phyloP scores from a whole-genome alignment of 2,797 vertebrate genomes.

The Potorous gilbertii region DNA sequence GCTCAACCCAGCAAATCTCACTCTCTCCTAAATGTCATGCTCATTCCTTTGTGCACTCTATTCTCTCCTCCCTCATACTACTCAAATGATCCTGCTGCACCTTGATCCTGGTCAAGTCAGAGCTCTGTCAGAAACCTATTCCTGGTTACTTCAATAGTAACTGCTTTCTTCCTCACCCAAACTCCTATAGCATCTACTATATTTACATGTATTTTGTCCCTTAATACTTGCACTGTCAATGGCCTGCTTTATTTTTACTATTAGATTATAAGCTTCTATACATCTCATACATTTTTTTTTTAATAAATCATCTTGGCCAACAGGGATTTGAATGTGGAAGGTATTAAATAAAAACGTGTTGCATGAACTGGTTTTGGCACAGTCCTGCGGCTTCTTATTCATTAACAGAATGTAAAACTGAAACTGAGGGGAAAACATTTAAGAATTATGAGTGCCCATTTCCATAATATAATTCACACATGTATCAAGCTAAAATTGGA shows the following conservation, averaged over 20 bases:
- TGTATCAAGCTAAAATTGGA: neutral
- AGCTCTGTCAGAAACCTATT: neutral
- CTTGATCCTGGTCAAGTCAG: neutral
- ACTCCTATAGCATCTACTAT: neutral
- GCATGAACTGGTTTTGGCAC: neutral
- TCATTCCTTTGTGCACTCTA: neutral
- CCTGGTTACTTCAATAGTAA: neutral
- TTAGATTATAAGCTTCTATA: neutral
- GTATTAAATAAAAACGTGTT: neutral
- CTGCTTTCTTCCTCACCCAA: neutral
- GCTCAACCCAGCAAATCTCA: neutral
- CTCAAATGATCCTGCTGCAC: neutral
- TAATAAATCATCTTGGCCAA: neutral
- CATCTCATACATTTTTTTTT: neutral
- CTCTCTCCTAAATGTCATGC: neutral
- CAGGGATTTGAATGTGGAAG: neutral
- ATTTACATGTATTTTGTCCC: neutral
- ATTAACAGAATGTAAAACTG: neutral
- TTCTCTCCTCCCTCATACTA: neutral
- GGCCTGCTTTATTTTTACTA: neutral
- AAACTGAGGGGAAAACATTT: neutral
- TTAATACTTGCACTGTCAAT: neutral
- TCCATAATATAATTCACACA: neutral
- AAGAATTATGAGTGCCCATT: no score
- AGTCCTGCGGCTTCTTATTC: neutral